phyloP scores from a whole-genome alignment of 2,113 vertebrate species.

The Cynopterus brachyotis region DNA sequence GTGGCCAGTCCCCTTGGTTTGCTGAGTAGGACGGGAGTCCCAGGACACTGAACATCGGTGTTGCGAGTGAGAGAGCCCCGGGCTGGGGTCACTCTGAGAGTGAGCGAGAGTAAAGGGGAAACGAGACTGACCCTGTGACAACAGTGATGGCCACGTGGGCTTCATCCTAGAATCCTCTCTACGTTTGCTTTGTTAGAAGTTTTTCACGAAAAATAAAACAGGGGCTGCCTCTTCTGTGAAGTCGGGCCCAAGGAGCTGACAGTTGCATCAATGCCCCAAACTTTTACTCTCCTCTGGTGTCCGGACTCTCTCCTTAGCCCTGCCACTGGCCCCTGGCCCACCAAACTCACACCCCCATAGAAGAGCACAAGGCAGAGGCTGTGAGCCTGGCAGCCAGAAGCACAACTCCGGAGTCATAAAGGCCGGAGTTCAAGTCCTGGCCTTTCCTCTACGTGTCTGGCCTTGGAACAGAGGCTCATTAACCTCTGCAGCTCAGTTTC shows the following conservation, averaged over 20 bases:
- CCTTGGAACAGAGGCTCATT: neutral
- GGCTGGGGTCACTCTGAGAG: neutral
- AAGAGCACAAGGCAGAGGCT: neutral
- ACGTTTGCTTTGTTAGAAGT: neutral
- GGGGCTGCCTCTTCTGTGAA: neutral
- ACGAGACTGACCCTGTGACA: neutral
- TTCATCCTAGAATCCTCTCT: neutral
- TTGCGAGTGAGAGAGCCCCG: neutral
- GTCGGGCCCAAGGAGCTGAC: neutral
- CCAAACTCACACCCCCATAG: neutral
- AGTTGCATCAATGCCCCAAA: neutral
- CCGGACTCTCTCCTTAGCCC: neutral
- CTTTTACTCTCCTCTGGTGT: neutral
- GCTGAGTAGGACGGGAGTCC: neutral
- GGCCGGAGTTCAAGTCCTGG: neutral
- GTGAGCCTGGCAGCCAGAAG: neutral
- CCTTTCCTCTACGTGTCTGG: neutral
- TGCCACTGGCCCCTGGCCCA: neutral
- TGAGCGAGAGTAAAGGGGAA: neutral
- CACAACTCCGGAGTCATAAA: neutral
- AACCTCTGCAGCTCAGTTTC: neutral
- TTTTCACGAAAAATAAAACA: neutral
- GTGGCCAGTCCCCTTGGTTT: neutral
- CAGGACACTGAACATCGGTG: neutral
- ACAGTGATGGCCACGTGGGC: neutral